Conservation (phyloP, 2,888 invertebrate genomes). For the Melinaea menophilus region DNA sequence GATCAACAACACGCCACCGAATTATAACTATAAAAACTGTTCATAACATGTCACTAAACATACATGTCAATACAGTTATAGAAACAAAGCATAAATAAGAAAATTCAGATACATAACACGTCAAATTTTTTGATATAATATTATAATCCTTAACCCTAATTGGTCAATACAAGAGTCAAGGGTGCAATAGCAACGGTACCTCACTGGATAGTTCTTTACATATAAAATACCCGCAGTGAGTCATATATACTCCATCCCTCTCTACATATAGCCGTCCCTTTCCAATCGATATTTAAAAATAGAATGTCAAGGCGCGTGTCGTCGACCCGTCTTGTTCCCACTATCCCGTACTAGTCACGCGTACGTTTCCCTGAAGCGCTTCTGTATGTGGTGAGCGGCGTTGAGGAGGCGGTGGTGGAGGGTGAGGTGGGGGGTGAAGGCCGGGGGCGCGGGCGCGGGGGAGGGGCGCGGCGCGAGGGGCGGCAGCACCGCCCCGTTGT, state of each 20-base stretch:
- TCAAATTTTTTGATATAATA: no score
- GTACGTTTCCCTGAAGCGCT: slow-evolving; percentile 84
- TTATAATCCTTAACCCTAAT: no score
- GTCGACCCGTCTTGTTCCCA: slow-evolving; percentile 37
- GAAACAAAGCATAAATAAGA: no score
- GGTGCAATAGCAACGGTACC: no score
- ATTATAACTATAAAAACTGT: no score
- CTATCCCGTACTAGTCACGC: slow-evolving; percentile 69
- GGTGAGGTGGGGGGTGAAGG: slow-evolving; percentile 63
- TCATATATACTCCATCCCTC: not conserved
- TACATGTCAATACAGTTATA: no score
- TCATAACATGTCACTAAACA: no score
- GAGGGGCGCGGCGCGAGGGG: slow-evolving; percentile 65
- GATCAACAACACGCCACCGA: no score
- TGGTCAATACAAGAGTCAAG: no score
- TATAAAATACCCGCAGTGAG: not conserved
- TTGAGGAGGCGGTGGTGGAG: slow-evolving; percentile 79
- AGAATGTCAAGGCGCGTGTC: slow-evolving; percentile 41
- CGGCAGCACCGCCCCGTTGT: slow-evolving; percentile 74
- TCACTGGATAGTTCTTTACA: no score
- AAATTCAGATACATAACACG: no score
- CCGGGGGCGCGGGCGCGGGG: slow-evolving; percentile 60
- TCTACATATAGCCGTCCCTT: not conserved
- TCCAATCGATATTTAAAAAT: not conserved
- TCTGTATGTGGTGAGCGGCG: slow-evolving; percentile 84